phyloP scores from a whole-genome alignment of 2,797 vertebrate genomes.

The Nyctibius grandis region DNA sequence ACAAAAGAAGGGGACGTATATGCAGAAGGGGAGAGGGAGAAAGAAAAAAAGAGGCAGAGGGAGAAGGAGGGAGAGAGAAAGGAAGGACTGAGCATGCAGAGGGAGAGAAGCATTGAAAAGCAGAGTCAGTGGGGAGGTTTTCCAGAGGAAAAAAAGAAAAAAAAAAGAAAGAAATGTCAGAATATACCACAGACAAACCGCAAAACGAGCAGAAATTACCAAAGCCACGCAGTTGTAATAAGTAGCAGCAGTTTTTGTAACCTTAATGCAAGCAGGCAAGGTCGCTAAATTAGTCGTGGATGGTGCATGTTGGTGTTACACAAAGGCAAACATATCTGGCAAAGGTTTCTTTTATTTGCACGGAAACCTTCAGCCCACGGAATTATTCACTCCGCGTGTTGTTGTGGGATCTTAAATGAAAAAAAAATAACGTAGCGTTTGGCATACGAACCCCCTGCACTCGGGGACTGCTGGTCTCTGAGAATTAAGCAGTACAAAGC shows the following conservation, averaged over 20 bases:
- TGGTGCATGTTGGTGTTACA: background rate
- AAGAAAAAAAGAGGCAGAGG: background rate
- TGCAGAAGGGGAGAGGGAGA: background rate
- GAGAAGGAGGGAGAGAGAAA: background rate
- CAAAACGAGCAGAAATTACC: background rate
- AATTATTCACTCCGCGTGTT: rapidly evolving
- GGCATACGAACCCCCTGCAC: background rate
- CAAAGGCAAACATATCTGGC: constrained; percentile 1
- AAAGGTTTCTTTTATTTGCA: background rate
- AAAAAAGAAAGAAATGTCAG: background rate
- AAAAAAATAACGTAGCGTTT: background rate
- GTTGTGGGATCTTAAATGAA: background rate
- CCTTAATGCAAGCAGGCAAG: background rate
- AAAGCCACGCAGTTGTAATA: background rate
- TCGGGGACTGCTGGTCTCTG: background rate
- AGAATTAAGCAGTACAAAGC: background rate
- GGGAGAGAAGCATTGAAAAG: background rate
- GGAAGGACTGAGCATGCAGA: background rate
- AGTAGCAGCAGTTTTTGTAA: background rate
- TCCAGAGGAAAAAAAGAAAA: background rate
- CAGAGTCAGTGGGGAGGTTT: background rate
- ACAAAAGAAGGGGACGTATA: background rate
- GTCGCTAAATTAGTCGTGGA: constrained; percentile 3
- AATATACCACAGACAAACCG: background rate
- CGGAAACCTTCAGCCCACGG: background rate